phyloP scores from a whole-genome alignment of 2,888 invertebrate species.

The Lysandra coridon region DNA sequence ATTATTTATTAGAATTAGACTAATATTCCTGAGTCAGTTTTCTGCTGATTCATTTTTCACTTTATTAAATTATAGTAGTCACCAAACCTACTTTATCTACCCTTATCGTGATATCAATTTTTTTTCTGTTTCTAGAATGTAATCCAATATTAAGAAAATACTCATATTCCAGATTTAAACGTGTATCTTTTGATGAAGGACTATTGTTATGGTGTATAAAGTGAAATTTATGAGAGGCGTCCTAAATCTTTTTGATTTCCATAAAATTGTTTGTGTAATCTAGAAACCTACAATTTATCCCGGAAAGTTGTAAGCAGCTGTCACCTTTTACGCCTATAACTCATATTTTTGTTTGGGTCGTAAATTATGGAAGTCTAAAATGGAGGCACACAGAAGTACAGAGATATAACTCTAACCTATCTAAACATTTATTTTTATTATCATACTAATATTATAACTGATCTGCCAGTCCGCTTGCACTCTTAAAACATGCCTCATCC shows the following conservation, averaged over 20 bases:
- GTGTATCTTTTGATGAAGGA: constrained; percentile 26
- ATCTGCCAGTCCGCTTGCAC: neutral
- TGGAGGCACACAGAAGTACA: constrained; percentile 18
- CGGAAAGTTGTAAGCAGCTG: constrained; percentile 67
- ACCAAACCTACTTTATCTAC: neutral
- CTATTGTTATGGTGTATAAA: neutral
- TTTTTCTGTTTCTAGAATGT: neutral
- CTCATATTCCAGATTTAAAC: neutral
- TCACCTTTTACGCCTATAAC: constrained; percentile 56
- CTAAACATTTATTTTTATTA: neutral
- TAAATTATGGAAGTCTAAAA: constrained; percentile 62
- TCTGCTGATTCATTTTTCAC: neutral
- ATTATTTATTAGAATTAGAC: constrained; percentile 2
- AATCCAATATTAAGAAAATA: neutral
- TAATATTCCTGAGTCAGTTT: neutral
- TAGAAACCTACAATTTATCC: constrained; percentile 48
- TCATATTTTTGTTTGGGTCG: constrained; percentile 63
- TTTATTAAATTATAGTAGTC: neutral
- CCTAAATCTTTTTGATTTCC: constrained; percentile 35
- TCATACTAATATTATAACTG: neutral
- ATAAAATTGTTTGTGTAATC: constrained; percentile 40
- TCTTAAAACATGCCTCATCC: too few relatives aligned
- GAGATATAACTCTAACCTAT: neutral
- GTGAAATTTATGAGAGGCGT: constrained; percentile 25
- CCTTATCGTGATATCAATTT: too few relatives aligned